Evolutionary conservation across 2,113 vertebrate genomes (phyloP).

Genomic region (Neogale vison): DNA sequence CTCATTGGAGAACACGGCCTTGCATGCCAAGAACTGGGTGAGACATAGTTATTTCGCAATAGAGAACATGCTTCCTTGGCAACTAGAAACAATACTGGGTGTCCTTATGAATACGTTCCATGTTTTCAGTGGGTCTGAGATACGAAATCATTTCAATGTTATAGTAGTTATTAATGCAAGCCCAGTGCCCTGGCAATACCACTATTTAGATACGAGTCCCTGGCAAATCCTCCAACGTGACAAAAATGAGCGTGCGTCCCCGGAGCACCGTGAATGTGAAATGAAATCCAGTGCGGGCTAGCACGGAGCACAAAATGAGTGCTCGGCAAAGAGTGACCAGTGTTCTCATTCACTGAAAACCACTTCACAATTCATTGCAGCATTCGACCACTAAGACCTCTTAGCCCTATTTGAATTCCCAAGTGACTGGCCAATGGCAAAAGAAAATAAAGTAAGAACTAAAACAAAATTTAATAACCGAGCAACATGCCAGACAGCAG

Average conservation of each 20-base stretch:
- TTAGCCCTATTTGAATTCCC: not conserved
- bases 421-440: not conserved
- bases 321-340: not conserved
- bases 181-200: not conserved
- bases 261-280: not conserved
- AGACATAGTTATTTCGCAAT: not conserved
- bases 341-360: not conserved
- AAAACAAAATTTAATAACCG: not conserved
- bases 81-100: not conserved
- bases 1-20: not conserved
- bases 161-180: not conserved
- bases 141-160: not conserved
- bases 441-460: not conserved
- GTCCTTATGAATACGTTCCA: not conserved
- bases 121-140: not conserved
- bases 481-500: not conserved
- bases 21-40: not conserved
- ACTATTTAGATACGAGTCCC: not conserved
- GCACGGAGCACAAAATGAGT: not conserved
- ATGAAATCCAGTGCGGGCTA: not conserved
- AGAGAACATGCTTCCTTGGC: not conserved
- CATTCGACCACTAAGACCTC: not conserved
- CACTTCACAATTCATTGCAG: not conserved
- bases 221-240: not conserved
- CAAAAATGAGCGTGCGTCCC: not conserved